Evolutionary conservation across 2,888 invertebrate genomes (phyloP).

Genomic region (Agrotis ipsilon): DNA sequence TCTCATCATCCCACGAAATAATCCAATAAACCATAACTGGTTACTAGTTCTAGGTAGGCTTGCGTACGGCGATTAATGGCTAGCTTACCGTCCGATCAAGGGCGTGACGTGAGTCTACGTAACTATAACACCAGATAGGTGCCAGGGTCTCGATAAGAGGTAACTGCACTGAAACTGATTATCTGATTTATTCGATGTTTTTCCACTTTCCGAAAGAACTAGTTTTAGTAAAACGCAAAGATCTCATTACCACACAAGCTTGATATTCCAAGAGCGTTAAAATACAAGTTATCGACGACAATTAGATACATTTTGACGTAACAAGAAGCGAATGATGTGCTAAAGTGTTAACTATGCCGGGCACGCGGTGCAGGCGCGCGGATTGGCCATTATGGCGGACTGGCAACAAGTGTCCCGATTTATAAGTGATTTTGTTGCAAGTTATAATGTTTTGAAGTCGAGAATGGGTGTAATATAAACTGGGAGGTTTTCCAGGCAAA

Average conservation of each 20-base stretch:
- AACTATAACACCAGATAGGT: too few species aligned
- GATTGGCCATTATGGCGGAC: slow-evolving; percentile 32
- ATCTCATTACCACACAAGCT: background rate
- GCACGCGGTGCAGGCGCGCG: slow-evolving; percentile 38
- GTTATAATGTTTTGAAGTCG: slow-evolving; percentile 7
- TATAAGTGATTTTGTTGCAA: slow-evolving; percentile 44
- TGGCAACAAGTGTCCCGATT: slow-evolving; percentile 52
- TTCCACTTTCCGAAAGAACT: too few species aligned
- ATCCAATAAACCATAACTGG: too few species aligned
- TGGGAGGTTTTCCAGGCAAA: too few species aligned
- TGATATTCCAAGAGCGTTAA: slow-evolving; percentile 27
- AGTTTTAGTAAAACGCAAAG: background rate
- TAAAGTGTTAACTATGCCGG: slow-evolving; percentile 40
- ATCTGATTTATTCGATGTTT: too few species aligned
- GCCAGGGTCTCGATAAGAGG: too few species aligned
- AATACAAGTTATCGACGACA: slow-evolving; percentile 37
- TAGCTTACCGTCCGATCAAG: too few species aligned
- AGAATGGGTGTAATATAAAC: background rate
- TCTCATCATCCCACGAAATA: too few species aligned
- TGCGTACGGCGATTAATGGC: too few species aligned
- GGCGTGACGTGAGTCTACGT: too few species aligned
- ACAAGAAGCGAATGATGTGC: slow-evolving; percentile 48
- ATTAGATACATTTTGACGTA: slow-evolving; percentile 49
- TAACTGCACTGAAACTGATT: too few species aligned
- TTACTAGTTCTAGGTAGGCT: too few species aligned